phyloP scores from a whole-genome alignment of 1,140 invertebrate species.

The Platorchestia sp. region DNA sequence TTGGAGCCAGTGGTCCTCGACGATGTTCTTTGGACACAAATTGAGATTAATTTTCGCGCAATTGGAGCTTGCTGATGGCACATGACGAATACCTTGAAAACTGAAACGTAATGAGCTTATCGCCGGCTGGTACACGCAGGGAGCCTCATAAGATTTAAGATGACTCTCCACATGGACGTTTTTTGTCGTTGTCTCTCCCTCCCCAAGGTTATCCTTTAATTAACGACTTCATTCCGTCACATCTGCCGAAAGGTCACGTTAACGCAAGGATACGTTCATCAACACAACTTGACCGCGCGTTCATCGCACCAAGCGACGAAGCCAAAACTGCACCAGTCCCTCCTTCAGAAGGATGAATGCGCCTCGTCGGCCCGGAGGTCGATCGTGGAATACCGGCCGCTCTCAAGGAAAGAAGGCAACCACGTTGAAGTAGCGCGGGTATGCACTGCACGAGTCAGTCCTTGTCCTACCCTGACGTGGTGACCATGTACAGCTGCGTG shows the following conservation, averaged over 20 bases:
- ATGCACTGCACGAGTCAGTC: neutral
- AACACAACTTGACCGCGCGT: neutral
- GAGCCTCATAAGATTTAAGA: neutral
- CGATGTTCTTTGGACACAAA: neutral
- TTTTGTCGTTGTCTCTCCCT: neutral
- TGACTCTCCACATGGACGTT: neutral
- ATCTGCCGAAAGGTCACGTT: neutral
- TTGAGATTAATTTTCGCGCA: neutral
- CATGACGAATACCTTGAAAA: neutral
- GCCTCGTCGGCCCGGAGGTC: neutral
- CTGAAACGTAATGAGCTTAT: neutral
- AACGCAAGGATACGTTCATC: neutral
- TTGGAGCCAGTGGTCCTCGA: neutral
- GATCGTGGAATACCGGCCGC: neutral
- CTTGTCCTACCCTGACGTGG: neutral
- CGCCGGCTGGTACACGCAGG: neutral
- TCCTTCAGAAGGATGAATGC: neutral
- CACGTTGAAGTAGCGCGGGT: neutral
- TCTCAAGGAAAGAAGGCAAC: neutral
- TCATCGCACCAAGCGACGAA: neutral
- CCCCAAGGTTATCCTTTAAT: neutral
- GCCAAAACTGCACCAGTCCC: neutral
- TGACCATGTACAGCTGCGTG: neutral
- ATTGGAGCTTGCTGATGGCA: neutral
- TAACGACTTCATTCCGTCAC: neutral